phyloP scores from a whole-genome alignment of 2,113 vertebrate species.

The Neoarius graeffei region DNA sequence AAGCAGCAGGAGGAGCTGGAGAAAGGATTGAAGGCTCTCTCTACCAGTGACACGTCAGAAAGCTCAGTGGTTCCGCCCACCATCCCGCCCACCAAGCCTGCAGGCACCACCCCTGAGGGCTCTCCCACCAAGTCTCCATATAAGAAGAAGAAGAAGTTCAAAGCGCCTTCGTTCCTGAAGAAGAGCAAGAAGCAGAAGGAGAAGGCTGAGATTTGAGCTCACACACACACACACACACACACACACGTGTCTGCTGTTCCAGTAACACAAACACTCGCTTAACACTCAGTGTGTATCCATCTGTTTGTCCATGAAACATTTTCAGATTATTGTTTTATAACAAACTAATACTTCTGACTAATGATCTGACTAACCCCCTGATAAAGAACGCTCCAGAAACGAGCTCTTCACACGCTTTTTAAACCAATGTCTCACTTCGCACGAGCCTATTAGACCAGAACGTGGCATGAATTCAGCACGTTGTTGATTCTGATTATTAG shows the following conservation, averaged over 20 bases:
- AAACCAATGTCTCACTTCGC: constrained; percentile 54
- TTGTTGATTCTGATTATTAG: constrained; percentile 57
- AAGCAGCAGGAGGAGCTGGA: constrained; percentile 74
- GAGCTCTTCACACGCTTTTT: constrained; percentile 3
- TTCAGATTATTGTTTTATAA: constrained; percentile 36
- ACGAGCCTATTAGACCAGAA: constrained; percentile 62
- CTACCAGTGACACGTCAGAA: constrained; percentile 72
- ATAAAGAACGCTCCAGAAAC: background rate
- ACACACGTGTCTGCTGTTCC: constrained; percentile 24
- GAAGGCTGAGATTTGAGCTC: constrained; percentile 86
- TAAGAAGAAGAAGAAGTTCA: constrained; percentile 99
- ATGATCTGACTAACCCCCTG: constrained; percentile 23
- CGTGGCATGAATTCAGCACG: constrained; percentile 60
- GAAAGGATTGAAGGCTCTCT: constrained; percentile 80
- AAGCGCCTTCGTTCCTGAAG: constrained; percentile 95
- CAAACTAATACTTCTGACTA: constrained; percentile 24
- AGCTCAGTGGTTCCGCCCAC: constrained; percentile 73
- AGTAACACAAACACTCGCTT: constrained; percentile 11
- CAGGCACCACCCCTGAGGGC: constrained; percentile 84
- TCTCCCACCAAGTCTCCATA: constrained; percentile 96
- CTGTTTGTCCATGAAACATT: constrained; percentile 3
- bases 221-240: constrained; percentile 26
- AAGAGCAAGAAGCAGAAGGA: constrained; percentile 97
- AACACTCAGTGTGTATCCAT: constrained; percentile 53
- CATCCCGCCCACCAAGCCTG: constrained; percentile 69